Conservation (phyloP, 2,113 vertebrate species). For the Trichechus manatus region DNA sequence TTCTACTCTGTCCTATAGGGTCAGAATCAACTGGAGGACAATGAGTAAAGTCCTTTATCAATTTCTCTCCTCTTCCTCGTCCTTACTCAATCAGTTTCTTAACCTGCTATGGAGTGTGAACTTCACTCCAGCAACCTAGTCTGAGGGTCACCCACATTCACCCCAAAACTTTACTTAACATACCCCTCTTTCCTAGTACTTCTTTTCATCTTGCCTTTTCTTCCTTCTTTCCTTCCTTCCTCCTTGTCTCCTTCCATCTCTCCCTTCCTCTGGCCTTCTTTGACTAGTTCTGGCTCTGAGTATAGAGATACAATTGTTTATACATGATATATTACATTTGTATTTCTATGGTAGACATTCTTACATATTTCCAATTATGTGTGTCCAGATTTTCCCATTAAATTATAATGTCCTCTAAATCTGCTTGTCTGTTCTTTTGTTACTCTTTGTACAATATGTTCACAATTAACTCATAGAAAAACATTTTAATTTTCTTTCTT, state of each 20-base stretch:
- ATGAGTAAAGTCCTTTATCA: not conserved
- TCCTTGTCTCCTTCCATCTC: not conserved
- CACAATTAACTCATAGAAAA: constrained; percentile 22
- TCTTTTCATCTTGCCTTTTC: not conserved
- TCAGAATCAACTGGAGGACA: no score
- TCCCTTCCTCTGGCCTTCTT: not conserved
- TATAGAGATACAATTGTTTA: not conserved
- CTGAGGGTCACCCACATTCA: not conserved
- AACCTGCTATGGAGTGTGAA: not conserved
- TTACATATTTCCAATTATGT: constrained; percentile 8
- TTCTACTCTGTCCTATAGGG: no score
- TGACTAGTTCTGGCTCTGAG: not conserved
- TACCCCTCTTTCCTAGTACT: not conserved
- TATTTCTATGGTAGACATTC: not conserved
- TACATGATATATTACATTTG: not conserved
- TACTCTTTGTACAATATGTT: constrained; percentile 24
- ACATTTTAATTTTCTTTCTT: not conserved
- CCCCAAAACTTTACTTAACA: not conserved
- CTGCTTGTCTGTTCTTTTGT: not conserved
- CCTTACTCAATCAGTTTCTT: not conserved
- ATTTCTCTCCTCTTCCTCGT: not conserved
- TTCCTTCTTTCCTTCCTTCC: not conserved
- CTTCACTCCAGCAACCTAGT: not conserved
- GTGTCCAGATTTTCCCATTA: constrained; percentile 26
- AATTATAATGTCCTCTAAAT: not conserved